Conservation (phyloP, 2,797 vertebrate species). For the Pteropus rufus region DNA sequence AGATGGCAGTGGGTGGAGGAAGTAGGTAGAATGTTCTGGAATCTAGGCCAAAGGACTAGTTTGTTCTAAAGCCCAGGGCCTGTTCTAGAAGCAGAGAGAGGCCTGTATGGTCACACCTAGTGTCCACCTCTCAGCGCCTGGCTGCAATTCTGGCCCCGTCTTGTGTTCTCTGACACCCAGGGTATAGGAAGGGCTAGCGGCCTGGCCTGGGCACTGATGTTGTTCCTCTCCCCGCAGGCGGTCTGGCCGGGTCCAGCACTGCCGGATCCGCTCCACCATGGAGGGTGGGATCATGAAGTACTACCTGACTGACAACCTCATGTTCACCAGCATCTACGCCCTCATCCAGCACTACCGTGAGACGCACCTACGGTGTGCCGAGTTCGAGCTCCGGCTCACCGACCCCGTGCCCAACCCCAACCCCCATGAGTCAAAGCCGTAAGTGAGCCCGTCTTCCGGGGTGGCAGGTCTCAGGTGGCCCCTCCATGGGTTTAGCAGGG, state of each 20-base stretch:
- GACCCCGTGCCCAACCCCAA: constrained; percentile 91
- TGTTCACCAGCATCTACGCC: constrained; percentile 89
- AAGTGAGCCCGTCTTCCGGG: constrained; percentile 49
- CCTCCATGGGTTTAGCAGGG: background rate
- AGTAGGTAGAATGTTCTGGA: background rate
- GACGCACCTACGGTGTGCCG: constrained; percentile 91
- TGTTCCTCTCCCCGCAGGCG: constrained; percentile 83
- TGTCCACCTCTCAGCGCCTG: accelerated
- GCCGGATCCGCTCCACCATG: constrained; percentile 89
- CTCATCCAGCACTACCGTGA: constrained; percentile 96
- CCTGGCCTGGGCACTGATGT: background rate
- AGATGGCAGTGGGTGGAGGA: background rate
- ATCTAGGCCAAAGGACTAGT: background rate
- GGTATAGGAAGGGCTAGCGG: background rate
- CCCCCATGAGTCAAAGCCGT: constrained; percentile 91
- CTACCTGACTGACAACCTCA: constrained; percentile 93
- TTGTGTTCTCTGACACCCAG: accelerated
- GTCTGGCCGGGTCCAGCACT: constrained; percentile 93
- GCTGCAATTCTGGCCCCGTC: accelerated
- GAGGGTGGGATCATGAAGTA: constrained; percentile 86
- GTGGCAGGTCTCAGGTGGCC: no score
- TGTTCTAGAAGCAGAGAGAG: background rate
- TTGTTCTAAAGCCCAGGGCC: background rate
- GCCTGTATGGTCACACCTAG: accelerated
- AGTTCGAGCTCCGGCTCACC: constrained; percentile 94